Base-by-base conservation (phyloP, 2,797 vertebrate genomes). In the Hoplostethus atlanticus region DNA sequence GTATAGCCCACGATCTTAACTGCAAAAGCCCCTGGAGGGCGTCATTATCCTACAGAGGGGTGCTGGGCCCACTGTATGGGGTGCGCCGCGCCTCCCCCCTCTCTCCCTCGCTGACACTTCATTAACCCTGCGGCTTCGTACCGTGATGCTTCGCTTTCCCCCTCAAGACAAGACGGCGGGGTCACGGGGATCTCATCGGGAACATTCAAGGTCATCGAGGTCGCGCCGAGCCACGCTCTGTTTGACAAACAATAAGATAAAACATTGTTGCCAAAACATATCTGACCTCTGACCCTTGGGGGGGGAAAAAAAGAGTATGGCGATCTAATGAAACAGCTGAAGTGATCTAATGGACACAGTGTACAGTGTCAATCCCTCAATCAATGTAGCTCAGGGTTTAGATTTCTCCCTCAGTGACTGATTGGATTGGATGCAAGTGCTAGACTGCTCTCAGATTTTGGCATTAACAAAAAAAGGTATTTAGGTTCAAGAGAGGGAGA, bases 11-110 rank as follows among this genome's bases (percentile, higher is more conserved):
- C 13, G 51, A 59, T 74, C 83, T 83, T 57, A 87, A 65, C n/a
- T 54, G 25, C 40, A 40, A 58, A 69, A 3, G 65, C 68, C 62
- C 75, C 67, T 69, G 44, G 6, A 60, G 83, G 77, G 58, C 52
- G 65, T 16, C 21, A 42, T 62, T 77, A 81, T 78, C 56, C 74
- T 60, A 62, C 38, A 55, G 70, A 73, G 58, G 70, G 62, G 81
- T 80, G 64, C 40, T 34, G 74, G 71, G 73, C 76, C 78, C 30
- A 1, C 47, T 60, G 60, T 64, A 63, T 74, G 65, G 34, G n/a
- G 36, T 65, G 69, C 38, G 13, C 58, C 36, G 42, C 59, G 7
- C 58, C 40, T n/a, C 21, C 21, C 21, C 55, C 50, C 56, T 6
- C 66, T 51, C 67, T 64, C 70, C 59, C 81, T 60, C 77, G 51